Base-by-base conservation (phyloP, 2,888 invertebrate genomes). In the Drosophila austrosaltans region DNA sequence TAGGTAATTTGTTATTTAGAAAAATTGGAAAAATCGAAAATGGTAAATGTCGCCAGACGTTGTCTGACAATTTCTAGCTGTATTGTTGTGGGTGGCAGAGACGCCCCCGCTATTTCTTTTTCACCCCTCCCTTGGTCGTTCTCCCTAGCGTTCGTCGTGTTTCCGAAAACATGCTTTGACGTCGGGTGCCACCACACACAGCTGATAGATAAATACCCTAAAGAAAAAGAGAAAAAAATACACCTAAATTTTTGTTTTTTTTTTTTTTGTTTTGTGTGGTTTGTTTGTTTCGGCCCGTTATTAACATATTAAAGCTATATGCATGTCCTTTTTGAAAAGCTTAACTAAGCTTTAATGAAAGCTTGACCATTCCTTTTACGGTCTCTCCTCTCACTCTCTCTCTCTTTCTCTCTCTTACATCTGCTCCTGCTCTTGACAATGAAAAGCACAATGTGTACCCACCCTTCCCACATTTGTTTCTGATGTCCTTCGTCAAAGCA, bases 381-480 rank as follows among this genome's bases (percentile, higher is more conserved):
- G 1, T 28, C 28, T 3, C 16, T 16, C 3, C 42, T n/a, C 16
- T 20, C 42, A 7, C 2, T 20, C 20, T 20, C 48, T 66, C 25
- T 62, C 54, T 7, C 16, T 12, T 36, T 36, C 7, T 16, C 39
- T 32, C 25, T 60, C n/a, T 32, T 32, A 2, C 36, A 36, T 36
- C 5, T 32, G 32, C 6, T 32, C 53, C 22, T 74, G 76, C 64
- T 69, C 77, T 82, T 81, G 81, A 70, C 81, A 81, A 70, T 81
- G 86, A 81, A 81, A 76, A 56, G 10, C 39, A 25, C 61, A 61
- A 40, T 66, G 40, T 20, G 40, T 20, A 54, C 22, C 39, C 30
- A 42, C 42, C 44, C 20, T 7, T 59, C 8, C 12, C 53, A 12
- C 30, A 36, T 59, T 54, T 59, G 28, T 0, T 40, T 22, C 22